Conservation (phyloP, 2,113 vertebrate genomes). For the Pygathrix nemaeus region DNA sequence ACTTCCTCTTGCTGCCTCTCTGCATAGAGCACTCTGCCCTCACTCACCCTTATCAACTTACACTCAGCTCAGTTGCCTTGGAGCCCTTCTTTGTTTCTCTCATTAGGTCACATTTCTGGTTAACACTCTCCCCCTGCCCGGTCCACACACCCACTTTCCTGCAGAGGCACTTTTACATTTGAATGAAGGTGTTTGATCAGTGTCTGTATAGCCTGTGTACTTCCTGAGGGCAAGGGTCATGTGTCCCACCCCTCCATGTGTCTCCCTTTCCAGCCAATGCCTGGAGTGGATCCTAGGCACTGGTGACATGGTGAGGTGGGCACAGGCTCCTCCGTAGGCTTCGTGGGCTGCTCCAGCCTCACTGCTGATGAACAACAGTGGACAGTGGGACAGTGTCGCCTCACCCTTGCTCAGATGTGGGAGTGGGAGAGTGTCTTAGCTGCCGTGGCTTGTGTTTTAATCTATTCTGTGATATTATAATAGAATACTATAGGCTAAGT, state of each 20-base stretch:
- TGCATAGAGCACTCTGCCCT: background rate
- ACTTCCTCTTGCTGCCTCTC: background rate
- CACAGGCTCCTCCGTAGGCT: too few relatives aligned
- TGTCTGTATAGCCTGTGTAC: background rate
- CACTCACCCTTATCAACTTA: background rate
- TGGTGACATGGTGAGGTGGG: background rate
- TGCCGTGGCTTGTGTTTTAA: background rate
- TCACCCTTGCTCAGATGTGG: too few relatives aligned
- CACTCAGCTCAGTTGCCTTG: background rate
- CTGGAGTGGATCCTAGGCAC: background rate
- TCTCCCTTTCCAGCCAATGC: background rate
- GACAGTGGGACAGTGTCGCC: background rate
- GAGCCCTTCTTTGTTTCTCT: background rate
- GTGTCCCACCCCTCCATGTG: background rate
- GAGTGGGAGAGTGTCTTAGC: too few relatives aligned
- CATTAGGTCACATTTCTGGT: background rate
- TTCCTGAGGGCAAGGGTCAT: background rate
- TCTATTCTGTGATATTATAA: background rate
- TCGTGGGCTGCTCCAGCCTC: background rate
- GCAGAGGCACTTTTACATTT: background rate
- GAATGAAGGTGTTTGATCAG: background rate
- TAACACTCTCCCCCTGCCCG: background rate
- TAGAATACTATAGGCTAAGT: background rate
- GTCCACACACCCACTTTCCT: background rate
- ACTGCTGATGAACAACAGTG: background rate